A percentile compares a stretch with the other conserved stretches of the same genome.
Conservation (phyloP, 2,113 vertebrate genomes). For the Orientallactaga bullata region DNA sequence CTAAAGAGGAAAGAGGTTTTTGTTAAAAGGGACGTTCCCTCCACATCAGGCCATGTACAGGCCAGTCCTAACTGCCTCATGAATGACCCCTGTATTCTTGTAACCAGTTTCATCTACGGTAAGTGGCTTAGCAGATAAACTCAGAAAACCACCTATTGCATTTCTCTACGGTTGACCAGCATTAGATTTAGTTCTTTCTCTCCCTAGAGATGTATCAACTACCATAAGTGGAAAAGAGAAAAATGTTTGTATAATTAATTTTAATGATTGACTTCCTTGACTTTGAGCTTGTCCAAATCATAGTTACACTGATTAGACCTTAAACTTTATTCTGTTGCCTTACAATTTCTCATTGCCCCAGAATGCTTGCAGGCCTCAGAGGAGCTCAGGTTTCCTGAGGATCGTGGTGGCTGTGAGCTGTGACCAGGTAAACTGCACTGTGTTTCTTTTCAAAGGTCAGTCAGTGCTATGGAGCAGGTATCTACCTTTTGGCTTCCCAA, state of each 20-base stretch:
- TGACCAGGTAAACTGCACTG: slow-evolving; percentile 35
- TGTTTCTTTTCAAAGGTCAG: slow-evolving; percentile 89
- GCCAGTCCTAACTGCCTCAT: not conserved
- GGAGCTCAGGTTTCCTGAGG: not conserved
- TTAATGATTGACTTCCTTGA: not conserved
- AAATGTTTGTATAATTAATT: not conserved
- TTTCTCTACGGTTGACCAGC: not conserved
- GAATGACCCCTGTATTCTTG: not conserved
- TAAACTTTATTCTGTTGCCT: not conserved
- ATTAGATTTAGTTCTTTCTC: not conserved
- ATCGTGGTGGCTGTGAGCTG: not conserved
- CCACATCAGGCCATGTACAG: not conserved
- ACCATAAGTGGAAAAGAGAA: not conserved
- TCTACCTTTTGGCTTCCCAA: slow-evolving; percentile 97
- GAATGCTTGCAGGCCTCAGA: not conserved
- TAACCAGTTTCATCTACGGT: not conserved
- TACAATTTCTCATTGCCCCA: not conserved
- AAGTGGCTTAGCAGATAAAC: not conserved
- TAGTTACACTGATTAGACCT: not conserved
- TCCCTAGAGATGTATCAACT: not conserved
- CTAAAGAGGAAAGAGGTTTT: slow-evolving; percentile 3
- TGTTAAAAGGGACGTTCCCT: not conserved
- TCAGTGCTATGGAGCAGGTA: slow-evolving; percentile 96
- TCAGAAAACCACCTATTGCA: not conserved
- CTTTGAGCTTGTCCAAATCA: not conserved